Base-by-base conservation (phyloP, 2,797 vertebrate species). In the Balearica regulorum region DNA sequence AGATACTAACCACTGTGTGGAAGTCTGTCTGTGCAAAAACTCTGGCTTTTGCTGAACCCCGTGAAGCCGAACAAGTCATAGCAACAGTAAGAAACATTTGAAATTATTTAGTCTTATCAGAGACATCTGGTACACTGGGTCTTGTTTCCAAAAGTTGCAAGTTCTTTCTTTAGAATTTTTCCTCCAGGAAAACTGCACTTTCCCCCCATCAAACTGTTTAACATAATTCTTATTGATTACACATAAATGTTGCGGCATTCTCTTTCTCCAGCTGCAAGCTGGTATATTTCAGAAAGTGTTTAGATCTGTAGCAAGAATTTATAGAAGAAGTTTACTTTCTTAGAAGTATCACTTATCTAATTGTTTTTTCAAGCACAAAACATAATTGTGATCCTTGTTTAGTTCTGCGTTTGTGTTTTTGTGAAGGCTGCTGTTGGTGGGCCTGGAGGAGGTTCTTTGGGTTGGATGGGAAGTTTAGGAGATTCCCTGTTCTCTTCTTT, bases 231-330 rank as follows among this genome's bases (percentile, higher is more conserved):
- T 91, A 70, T 77, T 58, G 57, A 71, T 93, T 90, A 80, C 21
- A 55, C 16, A 43, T 51, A 60, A 87, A 89, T 48, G 60, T 33
- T 90, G 66, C 60, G 49, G 22, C 22, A 64, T 83, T 89, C 44
- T 90, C 35, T 88, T 93, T 89, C 73, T 93, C 87, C 90, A 97
- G 94, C 90, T 96, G 93, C 81, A 83, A 89, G 71, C 68, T 1
- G 41, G 68, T 91, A 31, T 57, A 13, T 92, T 87, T 92, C n/a
- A 66, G 68, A 85, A 84, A 90, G 48, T 91, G 86, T 90, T 95
- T 95, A 89, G 69, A 16, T 89, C 57, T 87, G 53, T 60, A 92
- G 48, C 55, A 87, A 92, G 90, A 78, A 57, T 92, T 94, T 83
- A 48, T 48, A 77, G 48, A 70, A 73, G 13, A 55, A 73, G 89